A percentile compares a stretch with the other conserved stretches of the same genome.
Conservation (phyloP, 2,113 vertebrate genomes). For the Talpa occidentalis region DNA sequence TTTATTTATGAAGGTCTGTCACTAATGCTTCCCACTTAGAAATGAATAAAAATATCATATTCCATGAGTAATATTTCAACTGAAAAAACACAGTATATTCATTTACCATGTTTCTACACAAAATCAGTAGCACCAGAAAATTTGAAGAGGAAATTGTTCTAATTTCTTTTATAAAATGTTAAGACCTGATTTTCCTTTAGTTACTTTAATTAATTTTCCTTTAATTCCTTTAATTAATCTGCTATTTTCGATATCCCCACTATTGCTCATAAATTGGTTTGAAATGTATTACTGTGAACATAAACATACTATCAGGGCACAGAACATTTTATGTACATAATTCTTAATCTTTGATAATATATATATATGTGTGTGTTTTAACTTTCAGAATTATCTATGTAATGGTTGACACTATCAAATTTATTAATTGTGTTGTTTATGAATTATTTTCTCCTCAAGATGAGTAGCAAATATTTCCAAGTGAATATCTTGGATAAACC, state of each 20-base stretch:
- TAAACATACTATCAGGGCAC: not conserved
- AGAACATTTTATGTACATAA: not conserved
- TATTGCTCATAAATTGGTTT: not conserved
- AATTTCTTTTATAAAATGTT: not conserved
- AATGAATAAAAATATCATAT: constrained; percentile 38
- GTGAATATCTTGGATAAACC: not conserved
- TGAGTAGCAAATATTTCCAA: constrained; percentile 27
- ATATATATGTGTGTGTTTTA: not conserved
- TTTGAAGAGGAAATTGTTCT: not conserved
- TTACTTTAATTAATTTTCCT: constrained; percentile 14
- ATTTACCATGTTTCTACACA: not conserved
- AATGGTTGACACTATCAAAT: not conserved
- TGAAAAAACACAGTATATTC: not conserved
- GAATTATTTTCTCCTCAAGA: constrained; percentile 40
- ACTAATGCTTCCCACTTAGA: constrained; percentile 18
- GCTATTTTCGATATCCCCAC: not conserved
- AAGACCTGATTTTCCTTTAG: not conserved
- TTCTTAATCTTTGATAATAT: not conserved
- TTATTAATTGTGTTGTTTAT: not conserved
- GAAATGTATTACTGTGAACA: not conserved
- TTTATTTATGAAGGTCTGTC: constrained; percentile 20
- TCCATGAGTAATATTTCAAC: not conserved
- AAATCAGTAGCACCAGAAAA: not conserved
- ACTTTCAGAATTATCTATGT: not conserved
- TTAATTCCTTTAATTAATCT: constrained; percentile 43